Evolutionary conservation across 2,888 invertebrate species (phyloP), one percentile per base, ranked within the genome.

Genomic region (Calameuta idolon): DNA sequence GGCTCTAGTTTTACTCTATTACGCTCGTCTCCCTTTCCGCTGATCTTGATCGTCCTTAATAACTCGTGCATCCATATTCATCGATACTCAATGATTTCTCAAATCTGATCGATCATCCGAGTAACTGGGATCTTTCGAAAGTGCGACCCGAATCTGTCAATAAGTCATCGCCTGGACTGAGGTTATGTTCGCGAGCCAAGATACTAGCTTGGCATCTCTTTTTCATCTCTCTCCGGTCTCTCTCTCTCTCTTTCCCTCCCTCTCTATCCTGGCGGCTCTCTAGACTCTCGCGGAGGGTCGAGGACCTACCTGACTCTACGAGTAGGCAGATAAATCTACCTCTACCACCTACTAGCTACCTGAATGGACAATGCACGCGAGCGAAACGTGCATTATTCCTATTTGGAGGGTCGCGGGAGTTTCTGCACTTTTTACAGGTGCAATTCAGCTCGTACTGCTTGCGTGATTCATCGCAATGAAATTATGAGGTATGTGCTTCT

Each of bases 351-450:
- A 88, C 87, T 84, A 86, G 31, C 88, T 82, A 82, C 85, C 85
- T 86, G 84, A 81, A 84, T 85, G 85, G 85, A 88, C 88, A 88
- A 88, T 88, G 84, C 84, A 83, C 78, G 76, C 78, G 80, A 74
- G 81, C 81, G 82, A 84, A 87, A 84, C 85, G 87, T 87, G 86
- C 87, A 88, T 88, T 88, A 88, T 87, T 88, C 80, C 85, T 85
- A 88, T 87, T 85, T 81, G 80, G 83, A 79, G 82, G 79, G 79
- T 79, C 82, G 40, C 71, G 37, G 30, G 33, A 81, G 85, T 82
- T 40, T 40, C 40, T 83, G 78, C 83, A 85, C 85, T 86, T 85
- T 84, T 83, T 80, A 81, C 87, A 87, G 85, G 85, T 88, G 85
- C 83, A 33, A 30, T 33, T 12, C 30, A 30, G 69, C 69, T 69